Evolutionary conservation across 2,113 vertebrate species (phyloP).

Genomic region (Lanius ludovicianus): DNA sequence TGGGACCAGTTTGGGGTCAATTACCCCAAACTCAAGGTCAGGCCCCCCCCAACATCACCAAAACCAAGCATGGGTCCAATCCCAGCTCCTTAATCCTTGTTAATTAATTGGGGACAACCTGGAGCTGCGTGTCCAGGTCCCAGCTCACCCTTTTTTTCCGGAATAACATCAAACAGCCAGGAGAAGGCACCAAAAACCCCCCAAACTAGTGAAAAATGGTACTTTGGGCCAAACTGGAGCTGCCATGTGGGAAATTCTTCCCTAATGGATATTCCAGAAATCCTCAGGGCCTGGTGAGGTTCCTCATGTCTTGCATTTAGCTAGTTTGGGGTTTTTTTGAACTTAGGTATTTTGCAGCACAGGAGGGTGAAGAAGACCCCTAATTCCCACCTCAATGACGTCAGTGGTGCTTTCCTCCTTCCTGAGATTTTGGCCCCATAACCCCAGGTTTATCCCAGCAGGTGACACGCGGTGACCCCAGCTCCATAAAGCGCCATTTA

Average conservation of each 20-base stretch:
- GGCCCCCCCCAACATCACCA: background rate
- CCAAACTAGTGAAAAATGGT: background rate
- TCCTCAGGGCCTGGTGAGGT: too few relatives aligned
- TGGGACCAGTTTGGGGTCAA: background rate
- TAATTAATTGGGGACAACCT: background rate
- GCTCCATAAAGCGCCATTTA: background rate
- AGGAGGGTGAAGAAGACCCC: background rate
- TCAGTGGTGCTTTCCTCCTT: too few relatives aligned
- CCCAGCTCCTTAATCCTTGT: background rate
- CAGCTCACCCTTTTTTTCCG: accelerated
- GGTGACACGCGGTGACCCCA: accelerated
- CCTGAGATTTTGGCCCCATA: background rate
- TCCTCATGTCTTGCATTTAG: accelerated
- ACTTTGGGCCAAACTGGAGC: background rate
- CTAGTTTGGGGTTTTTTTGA: background rate
- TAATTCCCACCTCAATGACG: accelerated
- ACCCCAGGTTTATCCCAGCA: background rate
- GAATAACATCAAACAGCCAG: background rate
- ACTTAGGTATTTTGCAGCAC: accelerated
- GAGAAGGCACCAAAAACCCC: background rate
- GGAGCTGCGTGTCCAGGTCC: background rate
- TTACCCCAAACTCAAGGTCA: accelerated
- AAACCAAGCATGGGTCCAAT: background rate
- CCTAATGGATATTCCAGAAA: accelerated
- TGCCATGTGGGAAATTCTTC: background rate